Percentiles rank a stretch among this genome's conserved stretches.
phyloP scores from a whole-genome alignment of 2,888 invertebrate genomes.

The Hirtodrosophila histrioides region DNA sequence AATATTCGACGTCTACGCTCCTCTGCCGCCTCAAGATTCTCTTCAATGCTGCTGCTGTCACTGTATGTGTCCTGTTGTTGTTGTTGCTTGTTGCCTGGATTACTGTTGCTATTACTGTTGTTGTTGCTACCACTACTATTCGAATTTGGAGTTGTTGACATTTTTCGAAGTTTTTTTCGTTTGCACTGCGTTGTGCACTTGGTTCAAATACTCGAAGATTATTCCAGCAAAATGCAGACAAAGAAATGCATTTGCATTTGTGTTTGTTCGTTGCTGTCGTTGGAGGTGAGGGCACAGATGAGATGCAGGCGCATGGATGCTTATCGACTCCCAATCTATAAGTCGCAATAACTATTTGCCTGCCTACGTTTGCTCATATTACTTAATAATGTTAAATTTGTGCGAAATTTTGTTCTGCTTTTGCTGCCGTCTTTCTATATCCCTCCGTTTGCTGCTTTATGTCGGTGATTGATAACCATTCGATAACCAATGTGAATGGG shows the following conservation, averaged over 20 bases:
- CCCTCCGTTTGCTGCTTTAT: constrained; percentile 34
- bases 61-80: constrained; percentile 79
- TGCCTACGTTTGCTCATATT: constrained; percentile 39
- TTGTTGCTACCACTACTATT: constrained; percentile 80
- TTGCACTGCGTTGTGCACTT: constrained; percentile 43
- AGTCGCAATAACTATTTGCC: constrained; percentile 54
- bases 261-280: constrained; percentile 7
- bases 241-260: constrained; percentile 57
- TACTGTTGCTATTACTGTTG: constrained; percentile 48
- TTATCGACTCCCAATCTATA: constrained; percentile 50
- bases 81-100: constrained; percentile 60
- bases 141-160: constrained; percentile 82
- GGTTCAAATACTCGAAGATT: constrained; percentile 35
- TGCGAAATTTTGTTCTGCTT: constrained; percentile 47
- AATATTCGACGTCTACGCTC: constrained; percentile 88
- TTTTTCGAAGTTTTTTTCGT: constrained; percentile 62
- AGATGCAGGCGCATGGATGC: constrained; percentile 16
- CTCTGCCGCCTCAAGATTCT: constrained; percentile 90
- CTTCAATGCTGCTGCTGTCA: constrained; percentile 93
- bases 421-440: constrained; percentile 32
- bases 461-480: constrained; percentile 26
- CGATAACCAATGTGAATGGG: constrained; percentile 25
- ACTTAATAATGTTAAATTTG: constrained; percentile 46
- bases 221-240: constrained; percentile 58
- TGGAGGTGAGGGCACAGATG: not conserved